Evolutionary conservation across 2,113 vertebrate genomes (phyloP).

Genomic region (Psettodes erumei): DNA sequence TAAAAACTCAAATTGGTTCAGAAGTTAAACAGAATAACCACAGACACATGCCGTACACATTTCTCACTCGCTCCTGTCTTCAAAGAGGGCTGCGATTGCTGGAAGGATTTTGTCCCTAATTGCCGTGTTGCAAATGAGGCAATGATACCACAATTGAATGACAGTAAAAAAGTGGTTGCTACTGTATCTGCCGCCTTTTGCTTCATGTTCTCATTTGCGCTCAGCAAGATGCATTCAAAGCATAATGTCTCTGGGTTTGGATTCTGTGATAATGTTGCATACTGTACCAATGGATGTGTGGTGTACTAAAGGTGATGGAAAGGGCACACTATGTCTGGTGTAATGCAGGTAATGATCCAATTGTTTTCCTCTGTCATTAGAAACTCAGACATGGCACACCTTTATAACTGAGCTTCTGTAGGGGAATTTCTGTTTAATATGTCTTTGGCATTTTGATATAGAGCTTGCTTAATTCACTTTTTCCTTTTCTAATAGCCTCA

Average conservation of each 20-base stretch:
- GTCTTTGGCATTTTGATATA: slow-evolving; percentile 17
- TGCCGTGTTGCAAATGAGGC: slow-evolving; percentile 25
- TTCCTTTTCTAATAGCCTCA: slow-evolving; percentile 22
- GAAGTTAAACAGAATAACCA: slow-evolving; percentile 38
- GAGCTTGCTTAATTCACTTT: slow-evolving; percentile 34
- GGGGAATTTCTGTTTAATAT: not conserved
- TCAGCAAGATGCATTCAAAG: not conserved
- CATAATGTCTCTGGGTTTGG: not conserved
- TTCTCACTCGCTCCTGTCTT: slow-evolving; percentile 20
- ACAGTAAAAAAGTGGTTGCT: slow-evolving; percentile 10
- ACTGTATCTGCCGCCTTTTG: slow-evolving; percentile 7
- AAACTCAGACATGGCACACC: not conserved
- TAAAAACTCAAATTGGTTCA: slow-evolving; percentile 35
- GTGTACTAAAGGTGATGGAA: not conserved
- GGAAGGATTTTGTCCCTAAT: slow-evolving; percentile 16
- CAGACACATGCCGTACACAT: slow-evolving; percentile 31
- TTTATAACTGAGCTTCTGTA: not conserved
- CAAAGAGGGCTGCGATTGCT: slow-evolving; percentile 2
- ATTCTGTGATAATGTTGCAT: not conserved
- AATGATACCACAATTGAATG: not conserved
- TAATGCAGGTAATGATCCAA: not conserved
- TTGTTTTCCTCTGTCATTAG: not conserved
- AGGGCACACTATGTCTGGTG: not conserved
- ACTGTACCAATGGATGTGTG: too few relatives aligned
- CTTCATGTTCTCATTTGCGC: not conserved